Evolutionary conservation across 2,113 vertebrate genomes (phyloP).

Genomic region (Xiphias gladius): DNA sequence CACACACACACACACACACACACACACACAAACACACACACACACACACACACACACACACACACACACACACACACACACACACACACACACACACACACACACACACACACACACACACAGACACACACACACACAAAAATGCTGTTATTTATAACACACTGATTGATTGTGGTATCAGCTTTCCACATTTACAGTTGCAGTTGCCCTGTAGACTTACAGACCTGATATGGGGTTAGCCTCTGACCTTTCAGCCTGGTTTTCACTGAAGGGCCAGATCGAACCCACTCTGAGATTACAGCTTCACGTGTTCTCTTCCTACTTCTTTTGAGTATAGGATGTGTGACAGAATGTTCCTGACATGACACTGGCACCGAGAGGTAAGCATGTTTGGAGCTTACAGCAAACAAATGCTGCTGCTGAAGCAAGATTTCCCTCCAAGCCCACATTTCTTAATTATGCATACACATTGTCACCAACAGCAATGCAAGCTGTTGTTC

Average conservation of each 20-base stretch:
- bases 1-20: no score
- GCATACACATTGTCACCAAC: neutral
- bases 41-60: no score
- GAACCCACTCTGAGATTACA: neutral
- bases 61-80: no score
- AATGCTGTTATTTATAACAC: no score
- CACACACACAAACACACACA: no score
- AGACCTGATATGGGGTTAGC: neutral
- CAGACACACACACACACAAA: no score
- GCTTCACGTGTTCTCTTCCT: neutral
- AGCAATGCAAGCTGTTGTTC: slow-evolving; percentile 3
- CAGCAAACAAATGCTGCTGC: slow-evolving; percentile 12
- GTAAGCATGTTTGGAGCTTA: slow-evolving; percentile 25
- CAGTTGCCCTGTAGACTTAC: no score
- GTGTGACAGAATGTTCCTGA: slow-evolving; percentile 11
- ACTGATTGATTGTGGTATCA: no score
- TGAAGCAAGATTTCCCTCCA: slow-evolving; percentile 3
- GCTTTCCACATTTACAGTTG: neutral
- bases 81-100: no score
- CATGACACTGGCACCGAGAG: neutral
- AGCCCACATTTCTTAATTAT: neutral
- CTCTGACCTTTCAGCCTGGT: neutral
- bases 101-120: no score
- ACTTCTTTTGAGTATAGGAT: neutral
- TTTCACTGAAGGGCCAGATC: neutral